Evolutionary conservation across 2,113 vertebrate species (phyloP).

Genomic region (Paralichthys olivaceus): DNA sequence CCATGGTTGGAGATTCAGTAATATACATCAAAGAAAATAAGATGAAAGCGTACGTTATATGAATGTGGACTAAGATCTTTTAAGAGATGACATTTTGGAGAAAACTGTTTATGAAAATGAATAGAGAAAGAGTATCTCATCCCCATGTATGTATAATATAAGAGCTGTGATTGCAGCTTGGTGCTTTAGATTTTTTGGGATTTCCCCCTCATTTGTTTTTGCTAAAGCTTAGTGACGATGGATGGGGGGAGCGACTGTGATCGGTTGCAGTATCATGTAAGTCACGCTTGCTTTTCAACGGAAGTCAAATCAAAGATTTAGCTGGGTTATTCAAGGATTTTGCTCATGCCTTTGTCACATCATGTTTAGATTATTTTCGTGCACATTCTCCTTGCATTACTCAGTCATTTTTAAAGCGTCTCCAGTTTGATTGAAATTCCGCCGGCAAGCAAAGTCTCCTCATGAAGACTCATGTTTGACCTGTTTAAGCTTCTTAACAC

Average conservation of each 20-base stretch:
- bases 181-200: not conserved
- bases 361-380: conserved; percentile 48
- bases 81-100: not conserved
- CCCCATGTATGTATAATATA: not conserved
- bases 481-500: conserved; percentile 8
- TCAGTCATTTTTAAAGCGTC: conserved; percentile 30
- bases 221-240: not conserved
- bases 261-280: not conserved
- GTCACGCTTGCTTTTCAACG: no score
- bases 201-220: not conserved
- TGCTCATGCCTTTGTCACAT: conserved; percentile 35
- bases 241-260: not conserved
- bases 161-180: not conserved
- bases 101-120: not conserved
- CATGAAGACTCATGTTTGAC: not conserved
- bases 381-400: conserved; percentile 20
- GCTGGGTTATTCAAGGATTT: no score
- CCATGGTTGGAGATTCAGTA: not conserved
- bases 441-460: conserved; percentile 21
- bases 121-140: not conserved
- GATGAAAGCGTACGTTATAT: no score
- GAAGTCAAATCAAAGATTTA: no score
- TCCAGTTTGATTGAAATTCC: conserved; percentile 37
- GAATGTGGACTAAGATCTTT: no score
- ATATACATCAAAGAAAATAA: no score